These are phyloP conservation scores for Zaprionus davidi DNA, from an alignment of 1,140 invertebrate genomes.

Conservation along the genomic window DNA sequence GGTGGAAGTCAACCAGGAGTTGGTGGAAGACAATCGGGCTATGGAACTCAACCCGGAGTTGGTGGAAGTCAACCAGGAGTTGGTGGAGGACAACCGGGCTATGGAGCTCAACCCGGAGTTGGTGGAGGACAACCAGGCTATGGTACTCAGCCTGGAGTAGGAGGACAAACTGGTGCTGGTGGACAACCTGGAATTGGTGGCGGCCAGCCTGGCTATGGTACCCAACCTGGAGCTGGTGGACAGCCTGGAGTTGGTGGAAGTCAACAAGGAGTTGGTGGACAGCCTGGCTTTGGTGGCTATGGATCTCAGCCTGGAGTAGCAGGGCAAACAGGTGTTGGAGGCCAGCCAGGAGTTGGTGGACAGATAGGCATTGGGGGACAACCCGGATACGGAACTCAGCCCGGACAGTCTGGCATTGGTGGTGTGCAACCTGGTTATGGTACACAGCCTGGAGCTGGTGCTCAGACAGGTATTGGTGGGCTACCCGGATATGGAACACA, in stretches of 20 bases:
- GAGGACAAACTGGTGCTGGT: not conserved
- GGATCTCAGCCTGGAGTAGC: conserved; percentile 13
- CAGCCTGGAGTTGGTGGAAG: conserved; percentile 14
- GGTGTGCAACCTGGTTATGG: conserved; percentile 15
- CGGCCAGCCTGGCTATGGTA: conserved; percentile 21
- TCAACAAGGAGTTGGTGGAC: conserved; percentile 6
- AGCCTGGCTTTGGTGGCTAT: not conserved
- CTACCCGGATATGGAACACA: conserved; percentile 21
- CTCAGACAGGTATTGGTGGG: conserved; percentile 14
- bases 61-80: conserved; percentile 30
- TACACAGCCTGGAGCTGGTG: conserved; percentile 16
- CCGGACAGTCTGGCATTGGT: conserved; percentile 31
- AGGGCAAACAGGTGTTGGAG: conserved; percentile 9
- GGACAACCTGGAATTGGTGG: conserved; percentile 12
- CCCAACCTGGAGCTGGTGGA: conserved; percentile 21
- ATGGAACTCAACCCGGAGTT: conserved; percentile 4
- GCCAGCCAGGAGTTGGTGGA: conserved; percentile 4
- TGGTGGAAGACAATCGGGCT: too few relatives aligned
- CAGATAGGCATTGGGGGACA: conserved; percentile 8
- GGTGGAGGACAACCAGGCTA: conserved; percentile 7
- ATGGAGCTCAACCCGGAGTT: conserved; percentile 5
- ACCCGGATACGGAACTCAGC: conserved; percentile 15
- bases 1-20: conserved; percentile 19
- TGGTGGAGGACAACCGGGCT: conserved; percentile 13
- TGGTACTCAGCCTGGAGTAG: conserved; percentile 9